phyloP scores from a whole-genome alignment of 1,140 invertebrate species.

The Lepidotrigona ventralis region DNA sequence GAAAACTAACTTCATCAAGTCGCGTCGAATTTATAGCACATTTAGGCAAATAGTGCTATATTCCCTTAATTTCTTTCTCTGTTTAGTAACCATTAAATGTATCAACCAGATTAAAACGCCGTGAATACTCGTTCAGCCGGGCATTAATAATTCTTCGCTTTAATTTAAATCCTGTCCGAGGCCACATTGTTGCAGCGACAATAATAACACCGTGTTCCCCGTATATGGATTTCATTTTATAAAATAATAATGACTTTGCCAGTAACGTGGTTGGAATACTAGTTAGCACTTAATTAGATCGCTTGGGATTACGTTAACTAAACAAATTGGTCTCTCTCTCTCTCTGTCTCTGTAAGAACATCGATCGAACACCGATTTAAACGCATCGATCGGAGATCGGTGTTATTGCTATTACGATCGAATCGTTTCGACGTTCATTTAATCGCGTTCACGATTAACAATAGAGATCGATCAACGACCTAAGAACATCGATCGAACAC shows the following conservation, averaged over 20 bases:
- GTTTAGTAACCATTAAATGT: not conserved
- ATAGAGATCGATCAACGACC: conserved; percentile 27
- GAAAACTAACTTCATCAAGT: too few relatives aligned
- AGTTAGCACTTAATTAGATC: conserved; percentile 9
- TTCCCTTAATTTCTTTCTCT: not conserved
- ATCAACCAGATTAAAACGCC: not conserved
- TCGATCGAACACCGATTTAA: not conserved
- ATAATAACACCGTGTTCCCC: not conserved
- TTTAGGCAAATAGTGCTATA: too few relatives aligned
- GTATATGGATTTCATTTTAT: conserved; percentile 16
- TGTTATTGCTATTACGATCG: conserved; percentile 3
- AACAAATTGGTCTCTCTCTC: not conserved
- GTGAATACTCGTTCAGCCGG: not conserved
- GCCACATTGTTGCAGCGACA: not conserved
- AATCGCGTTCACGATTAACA: not conserved
- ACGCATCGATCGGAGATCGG: not conserved
- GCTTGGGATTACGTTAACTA: conserved; percentile 3
- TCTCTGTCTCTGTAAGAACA: not conserved
- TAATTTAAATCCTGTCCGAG: not conserved
- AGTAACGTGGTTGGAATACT: not conserved
- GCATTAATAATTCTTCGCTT: conserved; percentile 17
- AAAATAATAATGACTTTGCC: conserved; percentile 20
- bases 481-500: not conserved
- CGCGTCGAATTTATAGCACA: too few relatives aligned
- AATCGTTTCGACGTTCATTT: not conserved